A percentile compares a stretch with the other conserved stretches of the same genome.
Conservation (phyloP, 2,113 vertebrate genomes). For the Leptobrachium ailaonicum region DNA sequence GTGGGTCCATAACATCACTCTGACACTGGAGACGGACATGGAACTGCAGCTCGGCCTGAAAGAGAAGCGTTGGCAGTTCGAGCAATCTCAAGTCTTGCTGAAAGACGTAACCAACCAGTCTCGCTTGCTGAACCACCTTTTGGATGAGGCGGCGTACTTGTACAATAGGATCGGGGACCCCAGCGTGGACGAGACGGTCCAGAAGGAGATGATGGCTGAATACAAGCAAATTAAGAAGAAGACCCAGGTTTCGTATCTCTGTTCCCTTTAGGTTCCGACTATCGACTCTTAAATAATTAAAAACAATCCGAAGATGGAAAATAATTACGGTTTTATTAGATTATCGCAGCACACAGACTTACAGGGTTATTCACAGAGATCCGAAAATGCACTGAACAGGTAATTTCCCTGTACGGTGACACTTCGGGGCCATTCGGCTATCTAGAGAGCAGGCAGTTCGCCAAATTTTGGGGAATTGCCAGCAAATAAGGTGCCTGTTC, state of each 20-base stretch:
- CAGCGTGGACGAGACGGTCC: slow-evolving; percentile 77
- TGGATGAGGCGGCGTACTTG: slow-evolving; percentile 82
- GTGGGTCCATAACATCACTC: slow-evolving; percentile 79
- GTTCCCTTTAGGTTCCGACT: neutral
- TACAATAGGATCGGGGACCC: slow-evolving; percentile 84
- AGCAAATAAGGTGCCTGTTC: no score
- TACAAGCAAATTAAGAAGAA: slow-evolving; percentile 73
- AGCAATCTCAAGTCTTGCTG: slow-evolving; percentile 77
- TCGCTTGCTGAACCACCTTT: slow-evolving; percentile 76
- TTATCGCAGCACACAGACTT: no score
- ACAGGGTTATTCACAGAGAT: no score
- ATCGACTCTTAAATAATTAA: neutral
- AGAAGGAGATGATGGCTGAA: slow-evolving; percentile 74
- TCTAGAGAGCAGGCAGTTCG: no score
- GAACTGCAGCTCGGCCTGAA: slow-evolving; percentile 85
- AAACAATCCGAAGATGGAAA: no score
- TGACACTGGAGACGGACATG: slow-evolving; percentile 70
- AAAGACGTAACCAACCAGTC: slow-evolving; percentile 76
- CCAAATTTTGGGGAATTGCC: no score
- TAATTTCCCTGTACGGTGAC: no score
- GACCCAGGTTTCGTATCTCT: slow-evolving; percentile 72
- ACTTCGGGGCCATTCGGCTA: no score
- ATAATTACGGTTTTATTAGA: no score
- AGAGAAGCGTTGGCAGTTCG: slow-evolving; percentile 92
- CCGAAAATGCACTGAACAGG: no score